Percentiles rank a stretch among this genome's conserved stretches.
These are phyloP conservation scores for Penaeus japonicus DNA, from an alignment of 1,140 invertebrate genomes.

Conservation along the genomic window DNA sequence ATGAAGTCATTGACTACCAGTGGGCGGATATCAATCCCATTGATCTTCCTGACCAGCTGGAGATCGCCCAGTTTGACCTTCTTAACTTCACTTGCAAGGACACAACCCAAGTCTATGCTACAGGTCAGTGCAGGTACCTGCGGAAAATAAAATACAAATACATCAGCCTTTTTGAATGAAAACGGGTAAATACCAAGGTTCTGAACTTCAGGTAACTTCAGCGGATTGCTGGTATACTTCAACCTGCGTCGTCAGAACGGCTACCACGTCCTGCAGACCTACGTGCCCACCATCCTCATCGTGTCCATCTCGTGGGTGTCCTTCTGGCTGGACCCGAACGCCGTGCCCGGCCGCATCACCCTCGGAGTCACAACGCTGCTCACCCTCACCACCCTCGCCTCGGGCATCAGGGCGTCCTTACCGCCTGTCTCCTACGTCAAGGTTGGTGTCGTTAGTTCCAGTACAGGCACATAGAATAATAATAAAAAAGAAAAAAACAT, in stretches of 20 bases:
- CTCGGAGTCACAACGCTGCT: constrained; percentile 57
- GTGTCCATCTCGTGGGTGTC: constrained; percentile 56
- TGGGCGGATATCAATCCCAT: too few relatives aligned
- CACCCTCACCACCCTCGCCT: constrained; percentile 43
- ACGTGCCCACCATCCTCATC: constrained; percentile 49
- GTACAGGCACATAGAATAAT: too few relatives aligned
- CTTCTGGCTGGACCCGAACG: constrained; percentile 51
- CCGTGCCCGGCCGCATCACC: constrained; percentile 52
- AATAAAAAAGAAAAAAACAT: too few relatives aligned
- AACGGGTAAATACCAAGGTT: too few relatives aligned
- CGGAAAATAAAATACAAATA: too few relatives aligned
- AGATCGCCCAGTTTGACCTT: too few relatives aligned
- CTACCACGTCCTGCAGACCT: constrained; percentile 50
- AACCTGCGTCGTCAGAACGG: neutral
- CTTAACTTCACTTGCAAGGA: too few relatives aligned
- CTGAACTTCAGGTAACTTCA: neutral
- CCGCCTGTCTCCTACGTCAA: constrained; percentile 35
- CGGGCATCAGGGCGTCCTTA: neutral
- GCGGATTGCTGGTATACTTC: neutral
- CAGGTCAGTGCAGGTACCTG: too few relatives aligned
- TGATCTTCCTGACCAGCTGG: too few relatives aligned
- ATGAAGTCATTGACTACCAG: too few relatives aligned
- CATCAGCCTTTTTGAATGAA: too few relatives aligned
- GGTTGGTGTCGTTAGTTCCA: neutral
- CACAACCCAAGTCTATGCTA: too few relatives aligned